Evolutionary conservation across 2,113 vertebrate genomes (phyloP).

Genomic region (Periophthalmus modestus): DNA sequence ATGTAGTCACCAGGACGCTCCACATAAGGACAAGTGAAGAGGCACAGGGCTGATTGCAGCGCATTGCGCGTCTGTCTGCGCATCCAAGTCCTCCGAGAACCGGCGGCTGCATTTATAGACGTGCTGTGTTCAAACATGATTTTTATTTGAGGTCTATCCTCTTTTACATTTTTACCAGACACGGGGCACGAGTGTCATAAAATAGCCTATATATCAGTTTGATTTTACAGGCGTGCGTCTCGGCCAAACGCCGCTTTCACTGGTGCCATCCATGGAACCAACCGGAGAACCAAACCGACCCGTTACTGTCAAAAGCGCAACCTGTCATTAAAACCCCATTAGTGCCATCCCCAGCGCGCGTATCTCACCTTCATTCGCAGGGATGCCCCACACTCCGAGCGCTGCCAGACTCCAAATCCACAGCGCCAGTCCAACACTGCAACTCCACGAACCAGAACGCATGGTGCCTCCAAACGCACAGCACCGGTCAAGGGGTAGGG

Average conservation of each 20-base stretch:
- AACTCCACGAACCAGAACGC: slow-evolving; percentile 59
- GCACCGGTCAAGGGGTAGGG: not conserved
- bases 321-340: slow-evolving; percentile 4
- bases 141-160: slow-evolving; percentile 5
- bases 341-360: slow-evolving; percentile 8
- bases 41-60: slow-evolving; percentile 11
- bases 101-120: slow-evolving; percentile 18
- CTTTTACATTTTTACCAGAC: not conserved
- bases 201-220: not conserved
- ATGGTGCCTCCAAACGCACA: slow-evolving; percentile 60
- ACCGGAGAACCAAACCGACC: not conserved
- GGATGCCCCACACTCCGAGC: slow-evolving; percentile 60
- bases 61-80: slow-evolving; percentile 34
- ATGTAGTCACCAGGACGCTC: not conserved
- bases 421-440: slow-evolving; percentile 49
- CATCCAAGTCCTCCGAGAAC: slow-evolving; percentile 31
- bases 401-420: slow-evolving; percentile 57
- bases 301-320: not conserved
- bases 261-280: not conserved
- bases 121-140: slow-evolving; percentile 43
- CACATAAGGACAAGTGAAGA: not conserved
- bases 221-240: not conserved
- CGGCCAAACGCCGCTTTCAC: slow-evolving; percentile 5
- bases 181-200: slow-evolving; percentile 19
- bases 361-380: slow-evolving; percentile 69